These are phyloP conservation scores for Xiphophorus hellerii DNA, from an alignment of 2,113 vertebrate species.

Conservation along the genomic window DNA sequence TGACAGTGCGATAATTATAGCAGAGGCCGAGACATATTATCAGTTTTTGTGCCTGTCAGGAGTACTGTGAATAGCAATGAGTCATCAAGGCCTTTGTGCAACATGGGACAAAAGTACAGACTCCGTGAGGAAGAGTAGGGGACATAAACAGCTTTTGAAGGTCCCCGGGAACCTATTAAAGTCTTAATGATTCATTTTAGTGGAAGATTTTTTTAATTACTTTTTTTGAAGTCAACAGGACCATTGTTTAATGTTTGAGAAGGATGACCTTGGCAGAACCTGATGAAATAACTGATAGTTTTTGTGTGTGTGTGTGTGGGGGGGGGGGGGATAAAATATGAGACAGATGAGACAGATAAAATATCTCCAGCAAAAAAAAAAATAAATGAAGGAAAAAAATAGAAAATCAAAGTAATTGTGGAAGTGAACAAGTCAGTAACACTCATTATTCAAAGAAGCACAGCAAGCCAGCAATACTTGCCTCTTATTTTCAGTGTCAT, in stretches of 20 bases:
- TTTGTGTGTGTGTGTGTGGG: constrained; percentile 16
- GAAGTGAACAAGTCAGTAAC: constrained; percentile 3
- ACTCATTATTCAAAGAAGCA: constrained; percentile 28
- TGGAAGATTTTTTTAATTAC: constrained; percentile 46
- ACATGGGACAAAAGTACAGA: constrained; percentile 48
- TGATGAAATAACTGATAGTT: constrained; percentile 24
- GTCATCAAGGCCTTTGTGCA: constrained; percentile 53
- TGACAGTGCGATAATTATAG: constrained; percentile 40
- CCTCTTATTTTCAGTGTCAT: not conserved
- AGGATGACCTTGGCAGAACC: constrained; percentile 49
- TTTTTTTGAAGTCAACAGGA: constrained; percentile 37
- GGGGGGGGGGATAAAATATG: no score
- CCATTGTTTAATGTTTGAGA: constrained; percentile 20
- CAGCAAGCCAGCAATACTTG: constrained; percentile 13
- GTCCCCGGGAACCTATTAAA: constrained; percentile 55
- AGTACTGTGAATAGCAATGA: constrained; percentile 63
- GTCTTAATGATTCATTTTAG: constrained; percentile 60
- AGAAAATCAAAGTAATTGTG: constrained; percentile 1
- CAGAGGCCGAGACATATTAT: constrained; percentile 43
- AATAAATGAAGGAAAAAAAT: no score
- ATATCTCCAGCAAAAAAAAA: constrained; percentile 3
- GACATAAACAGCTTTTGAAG: constrained; percentile 61
- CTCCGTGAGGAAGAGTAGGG: constrained; percentile 45
- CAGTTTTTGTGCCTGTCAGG: constrained; percentile 49
- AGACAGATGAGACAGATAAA: constrained; percentile 15